Conservation (phyloP, 2,113 vertebrate species). For the Holacanthus passer region DNA sequence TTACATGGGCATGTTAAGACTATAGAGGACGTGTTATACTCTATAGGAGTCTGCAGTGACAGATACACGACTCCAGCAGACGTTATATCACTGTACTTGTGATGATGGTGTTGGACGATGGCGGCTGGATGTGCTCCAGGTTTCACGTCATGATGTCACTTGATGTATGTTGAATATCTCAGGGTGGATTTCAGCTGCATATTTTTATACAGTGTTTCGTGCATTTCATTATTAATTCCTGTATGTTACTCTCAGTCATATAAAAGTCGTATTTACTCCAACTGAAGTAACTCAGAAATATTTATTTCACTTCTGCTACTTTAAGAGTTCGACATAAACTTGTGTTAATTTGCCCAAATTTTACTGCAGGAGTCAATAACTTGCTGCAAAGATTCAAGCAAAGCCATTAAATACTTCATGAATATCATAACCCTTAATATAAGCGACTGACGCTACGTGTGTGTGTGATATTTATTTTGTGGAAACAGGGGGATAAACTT, state of each 20-base stretch:
- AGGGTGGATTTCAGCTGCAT: background rate
- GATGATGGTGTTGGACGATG: background rate
- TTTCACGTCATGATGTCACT: background rate
- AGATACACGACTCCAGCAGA: background rate
- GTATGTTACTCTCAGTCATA: background rate
- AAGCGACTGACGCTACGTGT: too few species aligned
- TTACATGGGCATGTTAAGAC: background rate
- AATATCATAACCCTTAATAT: too few species aligned
- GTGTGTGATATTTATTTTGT: too few species aligned
- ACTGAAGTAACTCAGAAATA: background rate
- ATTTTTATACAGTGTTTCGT: too few species aligned
- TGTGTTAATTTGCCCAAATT: too few species aligned
- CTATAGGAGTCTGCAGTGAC: background rate
- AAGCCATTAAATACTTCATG: too few species aligned
- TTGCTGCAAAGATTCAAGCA: background rate
- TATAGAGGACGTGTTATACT: background rate
- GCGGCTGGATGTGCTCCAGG: background rate
- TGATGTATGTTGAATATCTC: background rate
- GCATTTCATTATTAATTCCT: background rate
- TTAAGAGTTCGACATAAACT: background rate
- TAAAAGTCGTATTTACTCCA: background rate
- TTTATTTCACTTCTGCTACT: background rate
- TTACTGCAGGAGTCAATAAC: background rate
- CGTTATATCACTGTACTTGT: background rate
- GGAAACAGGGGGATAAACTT: background rate